A percentile compares a stretch with the other conserved stretches of the same genome.
phyloP scores from a whole-genome alignment of 2,797 vertebrate genomes.

The Gallinago nigripennis region DNA sequence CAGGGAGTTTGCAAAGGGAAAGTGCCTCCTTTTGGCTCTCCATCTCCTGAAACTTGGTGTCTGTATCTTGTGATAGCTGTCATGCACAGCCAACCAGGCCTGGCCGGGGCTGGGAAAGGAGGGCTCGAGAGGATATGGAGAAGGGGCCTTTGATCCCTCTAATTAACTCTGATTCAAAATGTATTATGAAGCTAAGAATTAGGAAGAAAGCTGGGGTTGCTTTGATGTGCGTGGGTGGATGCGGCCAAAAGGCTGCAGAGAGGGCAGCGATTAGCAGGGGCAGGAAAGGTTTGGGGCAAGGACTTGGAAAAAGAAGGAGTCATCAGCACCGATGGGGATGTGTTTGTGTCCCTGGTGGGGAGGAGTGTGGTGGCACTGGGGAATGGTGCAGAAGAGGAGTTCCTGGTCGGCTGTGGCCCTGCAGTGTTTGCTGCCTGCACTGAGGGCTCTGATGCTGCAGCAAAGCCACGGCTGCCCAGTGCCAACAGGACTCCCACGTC shows the following conservation, averaged over 20 bases:
- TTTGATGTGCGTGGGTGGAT: neutral
- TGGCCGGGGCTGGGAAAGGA: neutral
- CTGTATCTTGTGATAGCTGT: neutral
- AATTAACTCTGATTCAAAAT: neutral
- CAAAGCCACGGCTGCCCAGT: accelerated
- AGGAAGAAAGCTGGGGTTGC: neutral
- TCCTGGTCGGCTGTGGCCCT: accelerated
- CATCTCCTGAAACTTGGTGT: neutral
- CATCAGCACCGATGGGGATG: accelerated
- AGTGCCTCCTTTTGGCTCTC: neutral
- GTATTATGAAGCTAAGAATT: neutral
- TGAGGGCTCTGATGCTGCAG: neutral
- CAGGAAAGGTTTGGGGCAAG: neutral
- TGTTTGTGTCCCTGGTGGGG: accelerated
- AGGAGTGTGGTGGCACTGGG: neutral
- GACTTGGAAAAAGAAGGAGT: neutral
- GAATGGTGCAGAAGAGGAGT: accelerated
- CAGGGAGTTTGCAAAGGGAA: neutral
- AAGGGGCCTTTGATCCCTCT: conserved; percentile 17
- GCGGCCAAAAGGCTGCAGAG: neutral
- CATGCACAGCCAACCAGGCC: neutral
- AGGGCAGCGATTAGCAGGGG: neutral
- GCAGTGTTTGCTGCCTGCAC: accelerated
- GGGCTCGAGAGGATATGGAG: neutral
- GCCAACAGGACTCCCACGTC: accelerated